phyloP scores from a whole-genome alignment of 2,888 invertebrate species.

The Tenthredo mesomela region DNA sequence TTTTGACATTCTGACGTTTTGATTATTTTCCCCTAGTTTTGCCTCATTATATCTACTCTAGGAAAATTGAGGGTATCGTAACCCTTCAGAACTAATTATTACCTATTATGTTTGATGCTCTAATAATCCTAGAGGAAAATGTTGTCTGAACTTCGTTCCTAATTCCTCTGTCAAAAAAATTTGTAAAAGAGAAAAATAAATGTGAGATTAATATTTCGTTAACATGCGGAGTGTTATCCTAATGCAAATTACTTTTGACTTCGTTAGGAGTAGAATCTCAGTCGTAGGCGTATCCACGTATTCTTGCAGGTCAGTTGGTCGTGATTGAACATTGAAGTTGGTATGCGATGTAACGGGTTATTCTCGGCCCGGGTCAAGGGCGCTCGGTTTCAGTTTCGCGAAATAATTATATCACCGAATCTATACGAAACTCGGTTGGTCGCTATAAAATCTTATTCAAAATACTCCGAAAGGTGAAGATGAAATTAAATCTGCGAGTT shows the following conservation, averaged over 20 bases:
- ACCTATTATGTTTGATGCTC: background rate
- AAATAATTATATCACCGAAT: slow-evolving; percentile 4
- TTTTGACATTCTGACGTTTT: slow-evolving; percentile 23
- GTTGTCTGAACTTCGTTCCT: background rate
- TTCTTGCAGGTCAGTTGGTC: slow-evolving; percentile 45
- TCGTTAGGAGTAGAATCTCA: slow-evolving; percentile 4
- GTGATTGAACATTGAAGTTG: slow-evolving; percentile 23
- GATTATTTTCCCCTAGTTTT: background rate
- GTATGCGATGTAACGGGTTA: slow-evolving; percentile 39
- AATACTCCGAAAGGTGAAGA: background rate
- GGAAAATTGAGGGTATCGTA: background rate
- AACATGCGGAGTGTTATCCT: background rate
- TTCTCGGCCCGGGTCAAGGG: slow-evolving; percentile 40
- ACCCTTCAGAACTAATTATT: slow-evolving; percentile 10
- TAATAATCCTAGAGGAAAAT: background rate
- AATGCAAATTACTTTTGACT: slow-evolving; percentile 10
- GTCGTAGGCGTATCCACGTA: slow-evolving; percentile 35
- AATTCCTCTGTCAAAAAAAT: background rate
- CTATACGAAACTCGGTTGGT: background rate
- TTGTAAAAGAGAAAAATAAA: background rate
- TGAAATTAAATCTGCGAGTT: background rate
- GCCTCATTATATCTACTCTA: background rate
- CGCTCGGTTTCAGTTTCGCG: slow-evolving; percentile 46
- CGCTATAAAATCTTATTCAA: background rate
- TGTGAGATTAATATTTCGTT: background rate